These are phyloP conservation scores for Hyles euphorbiae DNA, from an alignment of 1,140 invertebrate genomes.

Conservation along the genomic window DNA sequence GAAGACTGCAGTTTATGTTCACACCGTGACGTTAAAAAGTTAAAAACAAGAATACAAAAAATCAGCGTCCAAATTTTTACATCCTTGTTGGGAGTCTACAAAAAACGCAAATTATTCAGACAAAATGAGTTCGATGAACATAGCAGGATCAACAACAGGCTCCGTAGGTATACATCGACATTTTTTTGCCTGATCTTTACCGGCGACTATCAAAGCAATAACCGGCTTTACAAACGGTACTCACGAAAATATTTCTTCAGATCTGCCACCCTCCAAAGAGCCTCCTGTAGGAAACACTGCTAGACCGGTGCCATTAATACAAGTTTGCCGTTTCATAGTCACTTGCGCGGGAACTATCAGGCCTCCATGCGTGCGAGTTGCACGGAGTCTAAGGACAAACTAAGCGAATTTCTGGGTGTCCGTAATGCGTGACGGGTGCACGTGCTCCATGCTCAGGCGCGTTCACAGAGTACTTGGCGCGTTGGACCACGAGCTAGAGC, in stretches of 20 bases:
- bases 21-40: too few species aligned
- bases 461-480: slow-evolving; percentile 19
- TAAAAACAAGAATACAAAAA: neutral
- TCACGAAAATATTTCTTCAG: slow-evolving; percentile 50
- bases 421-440: slow-evolving; percentile 64
- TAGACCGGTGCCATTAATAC: slow-evolving; percentile 28
- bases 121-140: slow-evolving; percentile 37
- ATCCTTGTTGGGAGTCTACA: neutral
- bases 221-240: slow-evolving; percentile 28
- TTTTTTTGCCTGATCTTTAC: slow-evolving; percentile 29
- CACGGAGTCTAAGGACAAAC: slow-evolving; percentile 56
- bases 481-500: neutral
- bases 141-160: slow-evolving; percentile 43
- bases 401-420: slow-evolving; percentile 61
- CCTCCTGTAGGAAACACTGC: slow-evolving; percentile 19
- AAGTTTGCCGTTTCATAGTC: slow-evolving; percentile 42
- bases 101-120: slow-evolving; percentile 19
- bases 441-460: slow-evolving; percentile 47
- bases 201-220: slow-evolving; percentile 35
- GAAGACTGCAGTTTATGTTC: slow-evolving; percentile 5
- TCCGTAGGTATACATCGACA: slow-evolving; percentile 27
- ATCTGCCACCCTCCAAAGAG: slow-evolving; percentile 15
- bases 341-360: slow-evolving; percentile 43
- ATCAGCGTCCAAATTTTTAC: neutral
- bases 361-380: slow-evolving; percentile 49